Evolutionary conservation across 1,140 invertebrate species (phyloP).

Genomic region (Camponotus floridanus): DNA sequence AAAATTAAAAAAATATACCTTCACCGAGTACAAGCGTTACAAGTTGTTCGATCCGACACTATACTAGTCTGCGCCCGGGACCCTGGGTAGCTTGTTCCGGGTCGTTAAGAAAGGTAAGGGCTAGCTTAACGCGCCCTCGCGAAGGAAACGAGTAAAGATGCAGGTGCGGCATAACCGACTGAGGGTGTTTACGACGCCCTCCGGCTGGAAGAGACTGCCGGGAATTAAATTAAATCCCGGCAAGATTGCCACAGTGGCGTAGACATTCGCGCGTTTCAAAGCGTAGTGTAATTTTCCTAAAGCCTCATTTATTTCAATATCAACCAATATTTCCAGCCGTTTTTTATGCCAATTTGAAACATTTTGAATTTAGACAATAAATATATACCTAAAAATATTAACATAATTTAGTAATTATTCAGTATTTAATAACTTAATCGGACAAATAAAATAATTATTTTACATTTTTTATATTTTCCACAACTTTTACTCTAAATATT

Average conservation of each 20-base stretch:
- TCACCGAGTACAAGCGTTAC: not conserved
- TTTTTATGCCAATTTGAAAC: not conserved
- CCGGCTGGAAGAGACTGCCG: conserved; percentile 65
- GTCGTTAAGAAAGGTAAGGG: conserved; percentile 65
- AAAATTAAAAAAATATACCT: not conserved
- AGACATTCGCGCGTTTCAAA: not conserved
- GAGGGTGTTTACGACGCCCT: conserved; percentile 74
- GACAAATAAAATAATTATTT: not conserved
- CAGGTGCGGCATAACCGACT: conserved; percentile 67
- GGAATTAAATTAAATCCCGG: conserved; percentile 74
- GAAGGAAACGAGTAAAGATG: conserved; percentile 59
- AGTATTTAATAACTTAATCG: not conserved
- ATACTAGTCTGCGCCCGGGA: not conserved
- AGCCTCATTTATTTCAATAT: not conserved
- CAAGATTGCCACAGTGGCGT: conserved; percentile 65
- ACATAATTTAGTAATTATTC: too few species aligned
- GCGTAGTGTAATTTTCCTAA: not conserved
- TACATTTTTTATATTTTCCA: not conserved
- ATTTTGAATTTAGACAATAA: not conserved
- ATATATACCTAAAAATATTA: too few species aligned
- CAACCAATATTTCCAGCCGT: not conserved
- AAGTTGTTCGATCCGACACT: conserved; percentile 25
- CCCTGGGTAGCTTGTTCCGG: conserved; percentile 49
- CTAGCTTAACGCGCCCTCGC: conserved; percentile 57
- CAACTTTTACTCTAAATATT: not conserved